Conservation (phyloP, 2,888 invertebrate species). For the Dasypogon diadema region DNA sequence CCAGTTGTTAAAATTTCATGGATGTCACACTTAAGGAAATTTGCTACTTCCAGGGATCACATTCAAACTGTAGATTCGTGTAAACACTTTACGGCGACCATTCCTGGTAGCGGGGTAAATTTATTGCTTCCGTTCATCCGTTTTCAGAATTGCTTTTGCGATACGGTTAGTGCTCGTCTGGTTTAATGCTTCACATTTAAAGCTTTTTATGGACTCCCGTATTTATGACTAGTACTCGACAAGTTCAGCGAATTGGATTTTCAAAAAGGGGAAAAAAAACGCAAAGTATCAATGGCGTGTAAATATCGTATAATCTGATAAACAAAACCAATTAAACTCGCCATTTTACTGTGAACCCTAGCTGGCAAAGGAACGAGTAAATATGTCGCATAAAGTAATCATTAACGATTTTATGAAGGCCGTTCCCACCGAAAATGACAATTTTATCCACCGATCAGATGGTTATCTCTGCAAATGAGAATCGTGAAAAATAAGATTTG, state of each 20-base stretch:
- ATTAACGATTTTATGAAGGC: constrained; percentile 27
- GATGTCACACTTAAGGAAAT: constrained; percentile 50
- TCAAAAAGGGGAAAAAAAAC: constrained; percentile 6
- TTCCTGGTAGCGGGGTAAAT: constrained; percentile 28
- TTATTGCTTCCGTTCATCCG: constrained; percentile 50
- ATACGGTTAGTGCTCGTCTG: constrained; percentile 42
- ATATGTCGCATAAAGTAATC: constrained; percentile 20
- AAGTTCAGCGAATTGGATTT: constrained; percentile 43
- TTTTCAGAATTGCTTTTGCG: constrained; percentile 40
- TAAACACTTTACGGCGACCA: constrained; percentile 48
- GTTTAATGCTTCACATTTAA: constrained; percentile 46
- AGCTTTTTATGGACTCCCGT: constrained; percentile 46
- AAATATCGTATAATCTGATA: constrained; percentile 31
- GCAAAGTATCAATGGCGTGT: constrained; percentile 37
- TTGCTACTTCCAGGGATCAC: constrained; percentile 50
- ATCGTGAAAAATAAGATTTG: not conserved
- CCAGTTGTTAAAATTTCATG: constrained; percentile 49
- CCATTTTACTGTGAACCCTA: not conserved
- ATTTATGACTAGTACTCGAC: constrained; percentile 42
- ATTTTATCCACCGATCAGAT: constrained; percentile 15
- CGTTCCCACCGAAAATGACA: not conserved
- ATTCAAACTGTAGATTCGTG: constrained; percentile 42
- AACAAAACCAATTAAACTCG: constrained; percentile 39
- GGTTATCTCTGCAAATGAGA: not conserved
- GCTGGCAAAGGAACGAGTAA: not conserved